Evolutionary conservation across 37 sponge, comb jelly and placozoan species (phyloP).

Genomic region (Chondrilla cf. caribensis): DNA sequence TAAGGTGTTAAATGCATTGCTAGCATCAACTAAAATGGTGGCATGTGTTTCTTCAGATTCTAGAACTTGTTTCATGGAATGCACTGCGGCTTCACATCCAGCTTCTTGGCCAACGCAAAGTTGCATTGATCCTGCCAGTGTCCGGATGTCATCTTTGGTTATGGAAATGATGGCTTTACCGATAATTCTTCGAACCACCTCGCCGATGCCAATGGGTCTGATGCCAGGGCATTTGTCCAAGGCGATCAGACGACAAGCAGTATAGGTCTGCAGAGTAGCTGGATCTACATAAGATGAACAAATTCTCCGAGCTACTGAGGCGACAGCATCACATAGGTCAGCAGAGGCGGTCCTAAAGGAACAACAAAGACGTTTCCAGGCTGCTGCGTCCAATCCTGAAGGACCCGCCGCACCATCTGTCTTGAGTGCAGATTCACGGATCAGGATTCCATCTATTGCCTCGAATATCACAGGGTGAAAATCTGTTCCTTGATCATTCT

Average conservation of each 20-base stretch:
- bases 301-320: slow-evolving; percentile 4
- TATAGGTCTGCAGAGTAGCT: background rate
- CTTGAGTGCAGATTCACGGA: background rate
- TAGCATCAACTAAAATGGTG: background rate
- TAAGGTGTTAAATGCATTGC: slow-evolving; percentile 11
- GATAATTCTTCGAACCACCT: slow-evolving; percentile 3
- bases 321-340: slow-evolving; percentile 25
- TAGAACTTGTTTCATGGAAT: slow-evolving; percentile 3
- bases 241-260: slow-evolving; percentile 26
- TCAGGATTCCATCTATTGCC: slow-evolving; percentile 4
- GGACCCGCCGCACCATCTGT: slow-evolving; percentile 33
- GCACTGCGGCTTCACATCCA: slow-evolving; percentile 25
- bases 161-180: background rate
- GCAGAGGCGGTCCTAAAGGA: slow-evolving; percentile 15
- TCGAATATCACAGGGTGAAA: slow-evolving; percentile 6
- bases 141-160: slow-evolving; percentile 17
- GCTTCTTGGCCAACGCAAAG: slow-evolving; percentile 20
- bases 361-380: slow-evolving; percentile 18
- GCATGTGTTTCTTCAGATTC: no score
- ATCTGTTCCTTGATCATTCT: background rate
- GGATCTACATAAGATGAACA: slow-evolving; percentile 31
- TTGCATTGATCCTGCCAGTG: slow-evolving; percentile 8
- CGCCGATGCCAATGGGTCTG: slow-evolving; percentile 35
- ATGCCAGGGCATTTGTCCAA: slow-evolving; percentile 29
- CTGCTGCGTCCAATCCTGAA: slow-evolving; percentile 6